phyloP scores from a whole-genome alignment of 1,140 invertebrate genomes.

The Sycophaga agraensis region DNA sequence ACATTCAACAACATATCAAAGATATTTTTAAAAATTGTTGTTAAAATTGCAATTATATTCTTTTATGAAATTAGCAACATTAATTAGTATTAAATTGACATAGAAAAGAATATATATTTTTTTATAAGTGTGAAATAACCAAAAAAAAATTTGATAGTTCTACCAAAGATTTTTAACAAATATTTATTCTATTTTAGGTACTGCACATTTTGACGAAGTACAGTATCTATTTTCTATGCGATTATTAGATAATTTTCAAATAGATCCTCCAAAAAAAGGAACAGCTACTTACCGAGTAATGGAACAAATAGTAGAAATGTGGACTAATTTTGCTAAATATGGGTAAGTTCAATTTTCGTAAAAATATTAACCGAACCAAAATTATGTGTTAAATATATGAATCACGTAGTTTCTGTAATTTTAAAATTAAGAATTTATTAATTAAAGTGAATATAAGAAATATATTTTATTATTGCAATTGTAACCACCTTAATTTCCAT shows the following conservation, averaged over 20 bases:
- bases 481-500: too few species aligned
- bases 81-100: too few species aligned
- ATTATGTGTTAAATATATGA: neutral
- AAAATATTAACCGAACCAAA: neutral
- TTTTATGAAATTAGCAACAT: too few species aligned
- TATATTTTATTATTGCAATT: too few species aligned
- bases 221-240: slow-evolving; percentile 35
- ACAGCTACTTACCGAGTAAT: slow-evolving; percentile 27
- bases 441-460: too few species aligned
- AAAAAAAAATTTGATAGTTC: neutral
- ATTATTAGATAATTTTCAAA: slow-evolving; percentile 2
- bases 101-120: too few species aligned
- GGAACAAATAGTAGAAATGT: slow-evolving; percentile 37
- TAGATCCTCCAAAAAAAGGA: neutral
- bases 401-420: too few species aligned
- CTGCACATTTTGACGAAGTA: slow-evolving; percentile 42
- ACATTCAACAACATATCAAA: too few species aligned
- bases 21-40: too few species aligned
- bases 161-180: neutral
- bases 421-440: too few species aligned
- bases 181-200: slow-evolving; percentile 32
- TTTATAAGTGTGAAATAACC: too few species aligned
- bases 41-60: too few species aligned
- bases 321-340: slow-evolving; percentile 50
- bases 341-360: slow-evolving; percentile 31